Percentiles rank a stretch among this genome's conserved stretches.
Evolutionary conservation across 2,888 invertebrate species (phyloP).

Genomic region (Sarcophaga carnaria): DNA sequence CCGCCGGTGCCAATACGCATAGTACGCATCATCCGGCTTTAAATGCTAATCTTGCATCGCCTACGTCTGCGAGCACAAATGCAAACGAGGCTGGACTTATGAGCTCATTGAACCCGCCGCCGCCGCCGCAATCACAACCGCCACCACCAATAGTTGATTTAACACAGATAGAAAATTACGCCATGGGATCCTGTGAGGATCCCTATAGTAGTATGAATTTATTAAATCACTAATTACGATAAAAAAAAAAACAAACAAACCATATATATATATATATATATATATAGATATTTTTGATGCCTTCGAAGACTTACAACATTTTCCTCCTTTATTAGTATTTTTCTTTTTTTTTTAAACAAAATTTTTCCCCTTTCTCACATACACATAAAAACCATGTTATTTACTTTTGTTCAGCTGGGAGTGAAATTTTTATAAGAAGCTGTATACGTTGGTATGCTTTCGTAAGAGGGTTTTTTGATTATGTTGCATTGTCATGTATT

Average conservation of each 20-base stretch:
- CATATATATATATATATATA: neutral
- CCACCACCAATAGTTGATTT: slow-evolving; percentile 77
- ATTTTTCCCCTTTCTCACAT: no score
- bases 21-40: slow-evolving; percentile 68
- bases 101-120: slow-evolving; percentile 57
- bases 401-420: no score
- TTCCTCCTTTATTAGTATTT: no score
- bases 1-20: slow-evolving; percentile 73
- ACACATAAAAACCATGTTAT: no score
- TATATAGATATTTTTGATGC: neutral
- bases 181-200: slow-evolving; percentile 66
- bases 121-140: slow-evolving; percentile 42
- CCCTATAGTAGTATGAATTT: slow-evolving; percentile 78
- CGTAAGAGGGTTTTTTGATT: no score
- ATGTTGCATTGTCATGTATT: no score
- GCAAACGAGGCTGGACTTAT: slow-evolving; percentile 50
- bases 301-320: no score
- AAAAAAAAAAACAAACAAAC: neutral
- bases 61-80: slow-evolving; percentile 47
- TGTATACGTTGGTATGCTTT: no score
- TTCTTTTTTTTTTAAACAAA: no score
- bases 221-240: slow-evolving; percentile 76
- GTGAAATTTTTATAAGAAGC: no score
- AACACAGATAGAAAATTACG: slow-evolving; percentile 76
- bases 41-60: slow-evolving; percentile 32